Evolutionary conservation across 2,888 invertebrate genomes (phyloP), one percentile per base, ranked within the genome.

Genomic region (Agapetus fuscipes): DNA sequence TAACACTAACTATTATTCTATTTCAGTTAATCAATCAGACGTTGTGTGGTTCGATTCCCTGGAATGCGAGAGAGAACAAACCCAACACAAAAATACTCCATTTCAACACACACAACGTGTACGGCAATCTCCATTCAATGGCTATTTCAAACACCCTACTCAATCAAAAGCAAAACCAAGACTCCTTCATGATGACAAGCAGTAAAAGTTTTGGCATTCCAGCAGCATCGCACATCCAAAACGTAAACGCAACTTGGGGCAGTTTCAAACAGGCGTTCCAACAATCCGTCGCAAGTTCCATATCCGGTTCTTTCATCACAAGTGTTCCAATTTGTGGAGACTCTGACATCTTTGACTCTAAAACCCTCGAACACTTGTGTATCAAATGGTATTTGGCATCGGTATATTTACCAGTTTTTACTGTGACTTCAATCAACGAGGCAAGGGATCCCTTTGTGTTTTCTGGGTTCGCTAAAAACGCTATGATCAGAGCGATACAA

Each of bases 341-440:
- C 38, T 68, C 65, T 0, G 34, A 32, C 1, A 46, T 55, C 32
- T 78, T 60, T 38, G 52, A 68, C 30, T 49, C 45, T 1, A 50
- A 51, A 2, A 51, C 53, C 2, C 68, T 72, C 34, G 60, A 63
- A 10, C 57, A 57, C 10, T 54, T 80, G 3, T 84, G 83, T 47
- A 56, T 78, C 1, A 67, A 78, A 47, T 84, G 84, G 84, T 78
- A 78, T 46, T 68, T 78, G 56, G 67, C 79, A 4, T 76, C 76
- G 0, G 71, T 76, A 0, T 77, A 75, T 34, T 64, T 81, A 52
- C 83, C 83, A 0, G 56, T 76, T 49, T 62, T 76, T 20, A 64
- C 69, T 45, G 64, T 74, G 29, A 61, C 69, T 37, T 72, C 73
- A 0, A 64, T 60, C 41, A 11, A 49, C 3, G 54, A 57, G 17